Percentiles rank a stretch among this genome's conserved stretches.
phyloP scores from a whole-genome alignment of 2,888 invertebrate genomes.

The Protonemura montana region DNA sequence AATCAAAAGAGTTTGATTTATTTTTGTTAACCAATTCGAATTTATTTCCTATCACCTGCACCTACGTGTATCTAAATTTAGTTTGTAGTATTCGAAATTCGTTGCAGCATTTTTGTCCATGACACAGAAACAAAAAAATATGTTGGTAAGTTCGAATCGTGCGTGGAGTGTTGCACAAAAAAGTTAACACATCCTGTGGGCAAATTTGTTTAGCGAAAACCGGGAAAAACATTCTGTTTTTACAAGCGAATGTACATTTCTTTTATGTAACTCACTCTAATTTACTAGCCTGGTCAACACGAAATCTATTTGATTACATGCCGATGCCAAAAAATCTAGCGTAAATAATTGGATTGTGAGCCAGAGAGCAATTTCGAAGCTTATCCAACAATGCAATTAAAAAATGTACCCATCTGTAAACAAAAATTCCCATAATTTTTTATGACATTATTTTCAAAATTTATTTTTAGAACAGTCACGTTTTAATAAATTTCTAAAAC shows the following conservation, averaged over 20 bases:
- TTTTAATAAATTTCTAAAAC: neutral
- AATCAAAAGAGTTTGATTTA: too few relatives aligned
- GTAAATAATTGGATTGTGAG: neutral
- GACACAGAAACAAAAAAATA: neutral
- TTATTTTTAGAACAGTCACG: neutral
- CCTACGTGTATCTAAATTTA: too few relatives aligned
- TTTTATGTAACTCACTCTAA: neutral
- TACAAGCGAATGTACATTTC: neutral
- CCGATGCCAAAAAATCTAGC: neutral
- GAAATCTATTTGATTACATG: neutral
- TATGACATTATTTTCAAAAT: neutral
- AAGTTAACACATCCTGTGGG: neutral
- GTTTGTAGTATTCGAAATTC: too few relatives aligned
- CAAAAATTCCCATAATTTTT: neutral
- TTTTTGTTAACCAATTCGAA: too few relatives aligned
- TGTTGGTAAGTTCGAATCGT: neutral
- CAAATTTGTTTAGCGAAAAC: neutral
- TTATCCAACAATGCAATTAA: neutral
- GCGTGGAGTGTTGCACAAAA: neutral
- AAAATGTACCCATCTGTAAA: neutral
- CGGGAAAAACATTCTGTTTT: too few relatives aligned
- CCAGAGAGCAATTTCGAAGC: neutral
- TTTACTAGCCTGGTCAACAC: neutral
- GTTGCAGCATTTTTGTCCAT: neutral
- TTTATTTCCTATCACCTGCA: too few relatives aligned